Base-by-base conservation (phyloP, 35 echinoderm and acorn worm species). In the Holothuria glaberrima region DNA sequence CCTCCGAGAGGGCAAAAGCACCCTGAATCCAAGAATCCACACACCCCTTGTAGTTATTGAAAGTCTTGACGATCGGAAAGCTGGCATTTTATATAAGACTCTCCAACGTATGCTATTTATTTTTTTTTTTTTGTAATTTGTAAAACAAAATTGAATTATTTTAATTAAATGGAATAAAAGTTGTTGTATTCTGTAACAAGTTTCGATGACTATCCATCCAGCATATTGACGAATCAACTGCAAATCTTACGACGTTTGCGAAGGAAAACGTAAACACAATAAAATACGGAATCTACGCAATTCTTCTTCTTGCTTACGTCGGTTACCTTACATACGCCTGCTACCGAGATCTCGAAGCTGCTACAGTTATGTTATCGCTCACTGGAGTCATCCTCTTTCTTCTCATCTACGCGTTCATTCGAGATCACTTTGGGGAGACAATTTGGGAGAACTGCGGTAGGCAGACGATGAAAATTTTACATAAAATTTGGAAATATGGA, bases 261-360 rank as follows among this genome's bases (percentile, higher is more conserved):
- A 89, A 44, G 31, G 86, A 89, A 58, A 89, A 90, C 60, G 46
- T 21, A 22, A 90, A 67, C 29, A 30, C 71, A 10, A 90, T 76
- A 21, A 75, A 80, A 36, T 81, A 63, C 25, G 25, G 59, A 25
- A 81, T 81, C 5, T 59, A 26, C 16, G 72, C 54, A 17, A 81
- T 68, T 13, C 65, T 79, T 13, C 27, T 90, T 4, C 36, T 78
- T 0, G 9, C 48, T 56, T 90, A 90, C 35, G 19, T 78, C 21
- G 89, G 25, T 6, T 92, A 75, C 59, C 63, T 92, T 10, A 26
- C 68, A 22, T 86, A 92, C 20, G 80, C 90, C 4, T 86, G 80
- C 22, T 92, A 45, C 29, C 48, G 46, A 16, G 67, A 76, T 32
- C 68, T 86, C 6, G 44, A 92, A n/a, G 66, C 46, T 20, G 71